Percentiles rank a stretch among this genome's conserved stretches.
Conservation (phyloP, 2,888 invertebrate genomes). For the Allolobophora icterica region DNA sequence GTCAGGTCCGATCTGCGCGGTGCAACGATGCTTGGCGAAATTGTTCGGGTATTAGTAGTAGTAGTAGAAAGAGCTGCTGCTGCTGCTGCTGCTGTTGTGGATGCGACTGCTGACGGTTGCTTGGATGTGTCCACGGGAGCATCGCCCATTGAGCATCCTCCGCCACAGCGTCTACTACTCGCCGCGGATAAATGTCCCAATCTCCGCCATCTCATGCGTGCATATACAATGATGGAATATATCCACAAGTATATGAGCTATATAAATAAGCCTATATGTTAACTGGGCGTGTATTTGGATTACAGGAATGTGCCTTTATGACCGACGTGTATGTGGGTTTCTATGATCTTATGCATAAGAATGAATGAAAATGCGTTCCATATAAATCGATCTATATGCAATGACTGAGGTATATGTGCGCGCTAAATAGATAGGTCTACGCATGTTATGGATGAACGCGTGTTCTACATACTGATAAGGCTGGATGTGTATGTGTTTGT, state of each 20-base stretch:
- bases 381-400: neutral
- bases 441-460: neutral
- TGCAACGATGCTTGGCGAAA: constrained; percentile 11
- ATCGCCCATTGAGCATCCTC: neutral
- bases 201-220: neutral
- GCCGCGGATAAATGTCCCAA: neutral
- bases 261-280: neutral
- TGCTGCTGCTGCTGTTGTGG: neutral
- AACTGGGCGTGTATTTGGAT: neutral
- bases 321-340: neutral
- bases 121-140: neutral
- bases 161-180: neutral
- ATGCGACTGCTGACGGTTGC: neutral
- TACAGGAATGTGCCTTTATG: neutral
- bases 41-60: constrained; percentile 7
- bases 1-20: neutral
- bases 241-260: neutral
- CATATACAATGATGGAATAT: neutral
- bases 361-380: too few relatives aligned
- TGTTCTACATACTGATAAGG: neutral
- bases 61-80: neutral
- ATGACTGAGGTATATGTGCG: neutral
- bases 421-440: neutral
- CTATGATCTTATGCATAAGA: too few relatives aligned
- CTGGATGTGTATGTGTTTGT: neutral